Evolutionary conservation across 1,140 invertebrate genomes (phyloP), one percentile per base, ranked within the genome.

Genomic region (Pogonus chalceus): DNA sequence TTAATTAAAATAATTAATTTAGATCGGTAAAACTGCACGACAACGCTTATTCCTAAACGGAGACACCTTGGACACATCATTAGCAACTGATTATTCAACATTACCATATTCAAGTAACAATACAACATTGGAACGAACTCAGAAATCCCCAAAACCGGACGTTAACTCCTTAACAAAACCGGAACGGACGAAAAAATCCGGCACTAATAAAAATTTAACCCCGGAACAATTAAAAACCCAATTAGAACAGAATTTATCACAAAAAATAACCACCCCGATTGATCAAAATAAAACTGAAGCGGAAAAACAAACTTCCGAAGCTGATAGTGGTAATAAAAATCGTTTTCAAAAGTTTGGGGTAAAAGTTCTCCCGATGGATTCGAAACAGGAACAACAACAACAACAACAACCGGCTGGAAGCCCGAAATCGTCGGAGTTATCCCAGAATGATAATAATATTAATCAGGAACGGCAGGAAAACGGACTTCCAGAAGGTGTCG

Each of bases 301-400:
- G 1, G 72, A 72, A 62, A 57, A 68, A 2, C 68, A 72, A 57
- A 74, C 69, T 56, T 65, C 65, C 56, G 72, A 76, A 62, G 64
- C 68, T 22, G 71, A 76, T 43, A 3, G 18, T 9, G 57, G 68
- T 71, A 1, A 62, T 68, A 55, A 78, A 76, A 60, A 65, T 71
- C 57, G 76, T 18, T 72, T 77, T 69, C 70, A 75, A 4, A 87
- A 86, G 67, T 85, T 86, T 54, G 85, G 84, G 1, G 81, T 85
- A 51, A 75, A 80, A 58, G 84, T 86, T 1, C 62, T 85, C 1
- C 77, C 78, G 23, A 70, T 74, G 49, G 67, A 75, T n/a, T 70
- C 72, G 23, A 70, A 74, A 62, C 72, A 74, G 56, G 70, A 70
- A 12, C 71, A 69, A 59, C 71, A 76, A 46, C n/a, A n/a, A n/a